A percentile compares a stretch with the other conserved stretches of the same genome.
These are phyloP conservation scores for Oryzias dopingdopingensis DNA, from an alignment of 2,797 vertebrate genomes.

Conservation along the genomic window DNA sequence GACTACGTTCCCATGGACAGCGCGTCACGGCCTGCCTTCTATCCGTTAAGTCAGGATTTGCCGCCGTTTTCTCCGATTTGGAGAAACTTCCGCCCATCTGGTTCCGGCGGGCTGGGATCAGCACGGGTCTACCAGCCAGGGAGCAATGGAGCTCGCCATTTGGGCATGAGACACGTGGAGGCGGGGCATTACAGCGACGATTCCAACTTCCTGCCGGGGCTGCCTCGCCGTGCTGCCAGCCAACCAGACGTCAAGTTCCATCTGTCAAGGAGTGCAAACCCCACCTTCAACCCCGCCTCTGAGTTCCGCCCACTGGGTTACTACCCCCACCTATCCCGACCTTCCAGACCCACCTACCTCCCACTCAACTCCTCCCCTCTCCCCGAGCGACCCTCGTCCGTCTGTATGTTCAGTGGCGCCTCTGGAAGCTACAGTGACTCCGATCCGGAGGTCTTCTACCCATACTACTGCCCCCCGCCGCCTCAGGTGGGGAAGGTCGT, in stretches of 20 bases:
- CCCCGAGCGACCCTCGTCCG: constrained; percentile 60
- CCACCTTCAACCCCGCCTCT: constrained; percentile 72
- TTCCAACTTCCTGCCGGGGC: constrained; percentile 72
- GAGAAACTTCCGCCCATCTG: constrained; percentile 49
- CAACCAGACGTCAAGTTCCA: constrained; percentile 88
- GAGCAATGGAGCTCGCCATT: constrained; percentile 45
- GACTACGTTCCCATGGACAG: constrained; percentile 58
- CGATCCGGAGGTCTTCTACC: constrained; percentile 84
- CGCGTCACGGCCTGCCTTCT: constrained; percentile 39
- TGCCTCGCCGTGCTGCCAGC: constrained; percentile 84
- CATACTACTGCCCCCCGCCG: constrained; percentile 81
- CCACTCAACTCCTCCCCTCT: constrained; percentile 71
- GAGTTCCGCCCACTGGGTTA: constrained; percentile 91
- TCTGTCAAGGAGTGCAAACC: constrained; percentile 69
- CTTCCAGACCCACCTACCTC: constrained; percentile 76
- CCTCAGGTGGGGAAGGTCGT: constrained; percentile 75
- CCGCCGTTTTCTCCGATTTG: constrained; percentile 59
- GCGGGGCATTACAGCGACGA: constrained; percentile 80
- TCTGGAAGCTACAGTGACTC: constrained; percentile 88
- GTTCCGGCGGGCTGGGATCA: constrained; percentile 51
- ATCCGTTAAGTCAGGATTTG: constrained; percentile 18
- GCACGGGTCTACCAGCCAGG: constrained; percentile 52
- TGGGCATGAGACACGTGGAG: constrained; percentile 62
- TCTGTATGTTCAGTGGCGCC: constrained; percentile 69
- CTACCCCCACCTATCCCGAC: constrained; percentile 82